These are phyloP conservation scores for Laticauda colubrina DNA, from an alignment of 2,113 vertebrate genomes.

Conservation along the genomic window DNA sequence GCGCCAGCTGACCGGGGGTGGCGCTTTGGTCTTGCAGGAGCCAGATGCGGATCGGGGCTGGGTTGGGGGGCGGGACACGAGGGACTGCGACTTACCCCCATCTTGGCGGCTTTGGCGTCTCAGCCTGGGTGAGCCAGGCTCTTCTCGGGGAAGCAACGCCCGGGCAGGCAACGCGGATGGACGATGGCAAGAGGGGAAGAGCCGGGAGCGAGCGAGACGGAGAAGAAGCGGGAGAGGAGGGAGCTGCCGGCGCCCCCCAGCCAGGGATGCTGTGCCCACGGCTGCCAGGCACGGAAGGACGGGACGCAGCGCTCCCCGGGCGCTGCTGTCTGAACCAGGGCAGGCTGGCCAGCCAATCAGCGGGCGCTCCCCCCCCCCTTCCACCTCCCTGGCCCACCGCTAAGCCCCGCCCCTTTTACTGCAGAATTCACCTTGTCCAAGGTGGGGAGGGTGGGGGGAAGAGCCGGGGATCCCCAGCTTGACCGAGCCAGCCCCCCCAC, in stretches of 20 bases:
- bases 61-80: too few species aligned
- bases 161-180: slow-evolving; percentile 18
- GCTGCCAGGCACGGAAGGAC: slow-evolving; percentile 49
- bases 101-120: slow-evolving; percentile 52
- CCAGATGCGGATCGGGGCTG: background rate
- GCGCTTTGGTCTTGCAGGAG: background rate
- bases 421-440: slow-evolving; percentile 52
- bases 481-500: too few species aligned
- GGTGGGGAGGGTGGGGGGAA: background rate
- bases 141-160: background rate
- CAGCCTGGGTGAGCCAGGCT: slow-evolving; percentile 23
- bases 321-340: slow-evolving; percentile 51
- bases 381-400: slow-evolving; percentile 9
- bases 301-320: slow-evolving; percentile 40
- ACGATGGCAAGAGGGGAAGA: background rate
- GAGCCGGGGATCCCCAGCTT: background rate
- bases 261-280: slow-evolving; percentile 26
- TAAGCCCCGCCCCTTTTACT: slow-evolving; percentile 59
- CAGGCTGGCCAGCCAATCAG: slow-evolving; percentile 49
- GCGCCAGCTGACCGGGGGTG: background rate
- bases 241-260: slow-evolving; percentile 14
- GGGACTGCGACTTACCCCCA: slow-evolving; percentile 59
- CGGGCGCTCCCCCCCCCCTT: background rate
- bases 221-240: background rate
- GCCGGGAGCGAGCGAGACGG: slow-evolving; percentile 25